Evolutionary conservation across 2,888 invertebrate species (phyloP), one percentile per base, ranked within the genome.

Genomic region (Tyria jacobaeae): DNA sequence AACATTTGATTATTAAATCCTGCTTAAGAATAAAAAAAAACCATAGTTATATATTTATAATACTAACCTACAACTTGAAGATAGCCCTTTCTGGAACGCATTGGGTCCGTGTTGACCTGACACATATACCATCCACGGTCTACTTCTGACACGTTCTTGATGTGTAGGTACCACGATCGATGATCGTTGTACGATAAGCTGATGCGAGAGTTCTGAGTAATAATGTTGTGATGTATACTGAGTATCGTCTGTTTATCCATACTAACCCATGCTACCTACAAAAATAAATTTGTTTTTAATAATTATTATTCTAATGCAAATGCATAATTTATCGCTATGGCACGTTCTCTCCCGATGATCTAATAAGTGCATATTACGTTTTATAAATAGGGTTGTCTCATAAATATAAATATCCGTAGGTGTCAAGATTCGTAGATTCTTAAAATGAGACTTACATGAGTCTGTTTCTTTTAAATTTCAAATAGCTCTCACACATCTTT

Each of bases 61-160:
- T 57, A 94, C 96, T 96, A 87, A 98, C 98, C 98, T 48, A 98
- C 97, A 73, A 98, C 98, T 95, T 98, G 97, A 35, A 98, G 94
- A 86, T 97, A 98, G 63, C 98, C 98, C 84, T 97, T 97, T 63
- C 97, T 95, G 61, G 97, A 97, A 71, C 97, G 95, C 98, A 98
- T 98, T 24, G 98, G 98, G 90, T 98, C 98, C 1, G 98, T 98
- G 90, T 98, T 98, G 74, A 98, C 96, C 90, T 98, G 98, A 86
- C 98, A 98, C 98, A 98, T 98, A 83, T 95, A 98, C 97, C 97
- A 98, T 62, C 98, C 98, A 7, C 98, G 95, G 90, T 98, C 98
- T 44, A 96, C 95, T 88, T 98, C 98, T 84, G 97, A 97, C 39
- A 97, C 97, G 83, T 96, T 96, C 89, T 96, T 97, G 88, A 98